A percentile compares a stretch with the other conserved stretches of the same genome.
These are phyloP conservation scores for Ceriagrion tenellum DNA, from an alignment of 2,888 invertebrate genomes.

Conservation along the genomic window DNA sequence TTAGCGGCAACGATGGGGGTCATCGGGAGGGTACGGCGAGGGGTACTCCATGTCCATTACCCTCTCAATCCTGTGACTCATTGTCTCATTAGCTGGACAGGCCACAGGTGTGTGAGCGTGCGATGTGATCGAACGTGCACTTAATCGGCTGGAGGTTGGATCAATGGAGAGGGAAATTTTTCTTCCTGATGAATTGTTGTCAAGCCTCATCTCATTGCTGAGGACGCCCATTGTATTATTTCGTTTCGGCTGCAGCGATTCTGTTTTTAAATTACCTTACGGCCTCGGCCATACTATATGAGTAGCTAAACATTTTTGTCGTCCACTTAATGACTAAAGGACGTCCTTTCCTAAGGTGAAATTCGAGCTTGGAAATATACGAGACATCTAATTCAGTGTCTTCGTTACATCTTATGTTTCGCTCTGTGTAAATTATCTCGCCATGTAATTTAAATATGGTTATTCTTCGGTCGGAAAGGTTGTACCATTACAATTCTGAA, in stretches of 20 bases:
- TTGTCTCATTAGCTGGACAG: neutral
- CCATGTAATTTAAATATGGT: too few species aligned
- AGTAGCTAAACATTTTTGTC: neutral
- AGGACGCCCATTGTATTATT: neutral
- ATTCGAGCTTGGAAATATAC: too few species aligned
- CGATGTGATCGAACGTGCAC: neutral
- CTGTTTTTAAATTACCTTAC: too few species aligned
- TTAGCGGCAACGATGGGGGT: neutral
- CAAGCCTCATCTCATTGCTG: neutral
- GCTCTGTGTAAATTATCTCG: too few species aligned
- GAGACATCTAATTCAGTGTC: too few species aligned
- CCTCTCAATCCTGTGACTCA: neutral
- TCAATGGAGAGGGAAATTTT: too few species aligned
- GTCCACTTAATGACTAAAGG: neutral
- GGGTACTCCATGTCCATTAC: neutral
- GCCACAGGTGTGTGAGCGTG: neutral
- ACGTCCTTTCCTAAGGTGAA: neutral
- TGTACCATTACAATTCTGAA: too few species aligned
- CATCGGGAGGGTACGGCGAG: neutral
- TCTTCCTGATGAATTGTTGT: neutral
- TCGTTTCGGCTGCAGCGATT: too few species aligned
- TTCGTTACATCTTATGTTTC: too few species aligned
- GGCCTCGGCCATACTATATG: too few species aligned
- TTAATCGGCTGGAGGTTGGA: neutral
- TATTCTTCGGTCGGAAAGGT: too few species aligned